Evolutionary conservation across 2,888 invertebrate species (phyloP).

Genomic region (Thalpophila matura): DNA sequence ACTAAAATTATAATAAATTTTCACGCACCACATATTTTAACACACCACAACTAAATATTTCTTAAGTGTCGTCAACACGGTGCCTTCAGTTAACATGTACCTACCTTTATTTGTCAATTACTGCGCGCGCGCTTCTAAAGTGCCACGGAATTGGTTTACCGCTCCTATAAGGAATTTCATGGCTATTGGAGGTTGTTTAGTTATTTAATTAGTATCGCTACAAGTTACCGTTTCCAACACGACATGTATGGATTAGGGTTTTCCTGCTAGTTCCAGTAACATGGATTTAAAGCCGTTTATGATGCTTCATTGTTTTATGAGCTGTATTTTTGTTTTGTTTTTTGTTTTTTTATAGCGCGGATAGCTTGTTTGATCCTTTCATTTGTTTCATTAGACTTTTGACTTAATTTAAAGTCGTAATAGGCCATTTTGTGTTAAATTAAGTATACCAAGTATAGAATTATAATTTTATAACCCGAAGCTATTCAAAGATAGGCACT

Average conservation of each 20-base stretch:
- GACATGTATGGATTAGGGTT: constrained; percentile 77
- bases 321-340: constrained; percentile 56
- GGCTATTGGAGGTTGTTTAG: constrained; percentile 86
- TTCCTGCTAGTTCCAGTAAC: constrained; percentile 77
- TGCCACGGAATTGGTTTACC: constrained; percentile 86
- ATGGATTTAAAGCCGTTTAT: constrained; percentile 77
- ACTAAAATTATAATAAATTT: constrained; percentile 57
- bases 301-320: constrained; percentile 80
- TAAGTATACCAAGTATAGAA: background rate
- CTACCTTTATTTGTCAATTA: constrained; percentile 85
- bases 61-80: constrained; percentile 73
- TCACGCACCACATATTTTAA: constrained; percentile 66
- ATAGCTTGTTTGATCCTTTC: background rate
- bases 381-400: background rate
- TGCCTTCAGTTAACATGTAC: constrained; percentile 71
- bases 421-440: background rate
- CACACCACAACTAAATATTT: constrained; percentile 70
- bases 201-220: constrained; percentile 85
- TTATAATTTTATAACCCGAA: constrained; percentile 5
- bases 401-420: background rate
- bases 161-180: constrained; percentile 87
- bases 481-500: background rate
- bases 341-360: background rate
- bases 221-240: constrained; percentile 75
- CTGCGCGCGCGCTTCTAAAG: constrained; percentile 79